A percentile compares a stretch with the other conserved stretches of the same genome.
phyloP scores from a whole-genome alignment of 2,797 vertebrate species.

The Sphaeramia orbicularis region DNA sequence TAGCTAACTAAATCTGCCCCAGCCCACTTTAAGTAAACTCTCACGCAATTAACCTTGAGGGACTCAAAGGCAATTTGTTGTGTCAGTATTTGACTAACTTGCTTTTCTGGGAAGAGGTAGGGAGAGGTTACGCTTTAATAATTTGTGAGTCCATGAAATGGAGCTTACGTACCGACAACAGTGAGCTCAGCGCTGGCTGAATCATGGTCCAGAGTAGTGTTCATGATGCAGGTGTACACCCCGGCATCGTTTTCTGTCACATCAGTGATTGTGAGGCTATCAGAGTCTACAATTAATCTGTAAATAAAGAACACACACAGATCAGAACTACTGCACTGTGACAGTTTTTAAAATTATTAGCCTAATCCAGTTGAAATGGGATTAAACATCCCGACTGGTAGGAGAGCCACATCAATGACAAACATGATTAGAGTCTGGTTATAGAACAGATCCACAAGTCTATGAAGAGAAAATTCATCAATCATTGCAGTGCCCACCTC shows the following conservation, averaged over 20 bases:
- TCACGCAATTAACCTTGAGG: conserved; percentile 53
- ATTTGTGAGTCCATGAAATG: conserved; percentile 21
- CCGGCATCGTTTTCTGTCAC: conserved; percentile 92
- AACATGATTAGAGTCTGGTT: too few species aligned
- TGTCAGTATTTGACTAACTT: conserved; percentile 16
- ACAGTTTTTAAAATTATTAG: neutral
- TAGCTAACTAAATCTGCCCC: conserved; percentile 33
- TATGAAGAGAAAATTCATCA: too few species aligned
- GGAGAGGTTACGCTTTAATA: conserved; percentile 27
- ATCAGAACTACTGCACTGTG: conserved; percentile 1
- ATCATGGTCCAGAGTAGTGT: conserved; percentile 94
- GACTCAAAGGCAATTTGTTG: conserved; percentile 34
- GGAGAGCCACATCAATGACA: neutral
- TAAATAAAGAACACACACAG: conserved; percentile 11
- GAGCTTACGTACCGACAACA: conserved; percentile 91
- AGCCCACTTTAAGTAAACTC: conserved; percentile 34
- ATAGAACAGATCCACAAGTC: too few species aligned
- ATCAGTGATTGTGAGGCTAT: conserved; percentile 90
- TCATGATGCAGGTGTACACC: conserved; percentile 93
- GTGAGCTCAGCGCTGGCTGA: conserved; percentile 93
- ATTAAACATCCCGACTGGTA: neutral
- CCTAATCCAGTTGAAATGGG: neutral
- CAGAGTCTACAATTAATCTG: conserved; percentile 90
- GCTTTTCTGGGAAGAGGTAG: conserved; percentile 30
- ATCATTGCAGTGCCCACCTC: conserved; percentile 81